phyloP scores from a whole-genome alignment of 2,888 invertebrate species.

The Corythucha ciliata region DNA sequence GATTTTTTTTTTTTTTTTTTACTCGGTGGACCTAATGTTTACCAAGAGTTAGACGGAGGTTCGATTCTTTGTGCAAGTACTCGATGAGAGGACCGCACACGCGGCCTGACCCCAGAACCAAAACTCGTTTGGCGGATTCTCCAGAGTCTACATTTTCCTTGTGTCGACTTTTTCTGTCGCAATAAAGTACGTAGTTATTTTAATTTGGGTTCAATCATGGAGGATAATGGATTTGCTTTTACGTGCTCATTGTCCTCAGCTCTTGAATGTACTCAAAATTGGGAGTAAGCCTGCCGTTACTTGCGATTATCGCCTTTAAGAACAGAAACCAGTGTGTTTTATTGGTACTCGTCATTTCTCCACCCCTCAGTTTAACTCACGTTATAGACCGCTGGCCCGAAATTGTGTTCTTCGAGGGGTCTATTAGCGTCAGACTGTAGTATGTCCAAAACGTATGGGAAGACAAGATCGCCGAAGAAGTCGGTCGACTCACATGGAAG shows the following conservation, averaged over 20 bases:
- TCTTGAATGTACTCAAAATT: constrained; percentile 93
- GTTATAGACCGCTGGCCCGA: constrained; percentile 59
- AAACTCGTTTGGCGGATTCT: constrained; percentile 59
- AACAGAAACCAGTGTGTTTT: neutral
- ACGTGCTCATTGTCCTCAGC: constrained; percentile 59
- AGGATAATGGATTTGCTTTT: constrained; percentile 37
- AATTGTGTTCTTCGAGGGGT: constrained; percentile 67
- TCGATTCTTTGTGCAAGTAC: constrained; percentile 75
- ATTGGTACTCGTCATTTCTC: neutral
- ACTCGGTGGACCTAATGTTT: constrained; percentile 32
- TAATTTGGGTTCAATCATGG: neutral
- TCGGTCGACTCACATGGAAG: constrained; percentile 94
- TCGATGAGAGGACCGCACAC: constrained; percentile 92
- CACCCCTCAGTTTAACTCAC: constrained; percentile 41
- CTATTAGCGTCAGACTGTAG: constrained; percentile 71
- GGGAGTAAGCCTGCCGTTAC: constrained; percentile 85
- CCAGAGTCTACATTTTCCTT: constrained; percentile 54
- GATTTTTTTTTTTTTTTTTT: neutral
- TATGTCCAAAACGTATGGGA: constrained; percentile 83
- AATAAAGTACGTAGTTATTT: neutral
- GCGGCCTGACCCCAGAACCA: constrained; percentile 90
- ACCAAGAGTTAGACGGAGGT: constrained; percentile 75
- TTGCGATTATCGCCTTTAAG: constrained; percentile 86
- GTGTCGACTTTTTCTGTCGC: constrained; percentile 55
- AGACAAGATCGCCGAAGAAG: constrained; percentile 88